phyloP scores from a whole-genome alignment of 2,113 vertebrate genomes.

The Hymenochirus boettgeri region DNA sequence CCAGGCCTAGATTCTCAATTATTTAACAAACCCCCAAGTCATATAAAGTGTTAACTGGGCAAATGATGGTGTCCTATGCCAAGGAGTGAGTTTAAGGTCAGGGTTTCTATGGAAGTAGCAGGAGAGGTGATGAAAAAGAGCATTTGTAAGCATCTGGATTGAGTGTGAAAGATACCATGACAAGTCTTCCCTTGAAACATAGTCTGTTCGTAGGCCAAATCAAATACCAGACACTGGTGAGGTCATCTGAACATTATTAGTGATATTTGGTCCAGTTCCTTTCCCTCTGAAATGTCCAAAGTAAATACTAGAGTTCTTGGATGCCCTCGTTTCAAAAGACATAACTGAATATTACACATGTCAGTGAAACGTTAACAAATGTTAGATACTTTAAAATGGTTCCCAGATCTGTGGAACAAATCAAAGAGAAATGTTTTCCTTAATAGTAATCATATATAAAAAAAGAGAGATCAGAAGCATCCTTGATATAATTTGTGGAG shows the following conservation, averaged over 20 bases:
- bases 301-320: constrained; percentile 27
- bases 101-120: constrained; percentile 37
- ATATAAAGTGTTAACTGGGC: constrained; percentile 10
- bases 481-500: neutral
- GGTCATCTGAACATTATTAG: constrained; percentile 38
- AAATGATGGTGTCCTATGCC: constrained; percentile 6
- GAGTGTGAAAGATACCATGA: constrained; percentile 38
- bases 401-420: neutral
- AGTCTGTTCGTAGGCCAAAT: constrained; percentile 17
- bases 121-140: constrained; percentile 34
- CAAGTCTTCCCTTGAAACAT: constrained; percentile 36
- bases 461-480: neutral
- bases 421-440: neutral
- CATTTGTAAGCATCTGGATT: constrained; percentile 16
- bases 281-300: constrained; percentile 19
- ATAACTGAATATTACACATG: constrained; percentile 6
- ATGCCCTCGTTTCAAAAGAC: constrained; percentile 11
- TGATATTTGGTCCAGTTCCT: constrained; percentile 28
- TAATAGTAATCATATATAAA: neutral
- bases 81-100: constrained; percentile 30
- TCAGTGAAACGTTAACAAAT: constrained; percentile 15
- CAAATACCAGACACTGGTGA: constrained; percentile 35
- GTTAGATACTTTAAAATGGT: constrained; percentile 14
- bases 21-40: too few relatives aligned
- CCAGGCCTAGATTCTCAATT: too few relatives aligned